A percentile compares a stretch with the other conserved stretches of the same genome.
Evolutionary conservation across 2,797 vertebrate genomes (phyloP).

Genomic region (Protosalanx chinensis): DNA sequence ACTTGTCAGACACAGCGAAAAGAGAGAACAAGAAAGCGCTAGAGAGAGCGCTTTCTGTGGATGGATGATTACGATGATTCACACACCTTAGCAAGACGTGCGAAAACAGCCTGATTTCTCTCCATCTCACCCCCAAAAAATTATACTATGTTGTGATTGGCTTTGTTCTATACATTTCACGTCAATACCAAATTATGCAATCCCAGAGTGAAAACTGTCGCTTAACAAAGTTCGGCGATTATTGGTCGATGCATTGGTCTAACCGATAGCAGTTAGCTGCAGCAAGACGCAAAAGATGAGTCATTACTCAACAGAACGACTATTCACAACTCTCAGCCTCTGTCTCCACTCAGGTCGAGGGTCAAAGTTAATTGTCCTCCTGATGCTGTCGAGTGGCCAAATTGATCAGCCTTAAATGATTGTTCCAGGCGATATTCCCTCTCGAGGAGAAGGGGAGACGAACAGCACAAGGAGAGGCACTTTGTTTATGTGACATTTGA

Average conservation of each 20-base stretch:
- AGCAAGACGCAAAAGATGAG: constrained; percentile 43
- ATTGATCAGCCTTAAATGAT: constrained; percentile 71
- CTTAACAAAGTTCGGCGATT: background rate
- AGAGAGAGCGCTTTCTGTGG: too few species aligned
- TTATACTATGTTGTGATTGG: too few species aligned
- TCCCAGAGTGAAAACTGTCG: background rate
- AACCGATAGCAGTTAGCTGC: constrained; percentile 35
- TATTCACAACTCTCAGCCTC: constrained; percentile 25
- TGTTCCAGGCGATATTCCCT: constrained; percentile 65
- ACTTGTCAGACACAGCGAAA: constrained; percentile 36
- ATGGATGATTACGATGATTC: too few species aligned
- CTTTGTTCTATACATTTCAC: too few species aligned
- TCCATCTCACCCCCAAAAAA: too few species aligned
- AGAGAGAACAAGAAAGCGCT: too few species aligned
- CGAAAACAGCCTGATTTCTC: too few species aligned
- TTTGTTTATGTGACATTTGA: constrained; percentile 68
- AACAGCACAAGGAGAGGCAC: constrained; percentile 54
- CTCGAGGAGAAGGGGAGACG: constrained; percentile 55
- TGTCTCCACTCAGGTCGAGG: constrained; percentile 43
- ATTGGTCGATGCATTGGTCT: constrained; percentile 33
- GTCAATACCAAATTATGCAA: background rate
- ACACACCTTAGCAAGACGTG: too few species aligned
- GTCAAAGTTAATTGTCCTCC: constrained; percentile 68
- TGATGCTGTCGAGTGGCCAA: constrained; percentile 70
- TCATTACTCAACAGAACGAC: constrained; percentile 48